Evolutionary conservation across 2,797 vertebrate genomes (phyloP), one percentile per base, ranked within the genome.

Genomic region (Tadarida brasiliensis): DNA sequence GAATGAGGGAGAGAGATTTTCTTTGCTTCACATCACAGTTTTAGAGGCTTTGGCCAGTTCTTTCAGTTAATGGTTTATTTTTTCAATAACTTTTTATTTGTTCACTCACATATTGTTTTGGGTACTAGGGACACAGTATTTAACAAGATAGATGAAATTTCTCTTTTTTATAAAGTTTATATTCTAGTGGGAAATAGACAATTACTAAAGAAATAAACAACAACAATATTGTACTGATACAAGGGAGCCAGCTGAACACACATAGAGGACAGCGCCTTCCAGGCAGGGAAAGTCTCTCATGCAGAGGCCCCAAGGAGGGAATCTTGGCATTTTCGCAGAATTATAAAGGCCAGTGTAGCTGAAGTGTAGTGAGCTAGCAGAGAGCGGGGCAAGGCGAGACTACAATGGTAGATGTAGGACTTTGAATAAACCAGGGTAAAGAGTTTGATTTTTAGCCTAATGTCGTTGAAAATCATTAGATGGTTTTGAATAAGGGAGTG

Each of bases 31-130:
- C 17, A 5, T 78, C 86, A 47, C 20, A 78, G 11, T 82, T 63
- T 77, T 65, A 59, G 56, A 61, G n/a, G 19, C 57, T 85, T 22
- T 33, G 49, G 19, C 17, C 56, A 82, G 28, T 89, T 82, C 35
- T 71, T 80, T 74, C n/a, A 89, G 47, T 80, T 95, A 95, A 57
- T 86, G 59, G 17, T 39, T 84, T 87, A 33, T 63, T 90, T 96
- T 86, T 67, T 49, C 3, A 85, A 88, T 56, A 87, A 84, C 51
- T 71, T 85, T 73, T 90, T 57, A 57, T 94, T 63, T 85, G 28
- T 94, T 95, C 49, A 77, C 63, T 22, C 3, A 26, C 11, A 9
- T 59, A 56, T 91, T 85, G 51, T 68, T 93, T 87, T 90, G 33
- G 28, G 11, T 91, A n/a, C 44, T 54, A 84, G 73, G 47, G 49